These are phyloP conservation scores for Galerucella pusilla DNA, from an alignment of 2,888 invertebrate species.

Conservation along the genomic window DNA sequence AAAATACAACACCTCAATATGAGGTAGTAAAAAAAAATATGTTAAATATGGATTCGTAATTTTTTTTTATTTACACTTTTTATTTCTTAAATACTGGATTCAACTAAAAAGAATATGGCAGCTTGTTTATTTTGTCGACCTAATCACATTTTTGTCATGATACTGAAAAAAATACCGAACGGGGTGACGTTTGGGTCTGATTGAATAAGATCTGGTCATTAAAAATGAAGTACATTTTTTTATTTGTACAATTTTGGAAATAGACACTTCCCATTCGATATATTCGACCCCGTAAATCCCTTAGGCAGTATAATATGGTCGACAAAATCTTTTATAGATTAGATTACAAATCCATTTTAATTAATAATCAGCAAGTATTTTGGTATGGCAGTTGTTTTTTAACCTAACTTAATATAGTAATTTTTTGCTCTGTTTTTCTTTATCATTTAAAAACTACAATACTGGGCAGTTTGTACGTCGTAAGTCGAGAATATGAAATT, in stretches of 20 bases:
- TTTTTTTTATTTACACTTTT: slow-evolving; percentile 5
- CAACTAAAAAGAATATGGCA: slow-evolving; percentile 26
- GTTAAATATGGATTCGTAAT: slow-evolving; percentile 32
- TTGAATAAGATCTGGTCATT: too few species aligned
- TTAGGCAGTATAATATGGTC: slow-evolving; percentile 17
- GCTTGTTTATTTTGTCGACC: slow-evolving; percentile 31
- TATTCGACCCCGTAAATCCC: not conserved
- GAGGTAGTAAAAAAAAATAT: slow-evolving; percentile 39
- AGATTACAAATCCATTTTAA: slow-evolving; percentile 31
- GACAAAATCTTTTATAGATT: slow-evolving; percentile 22
- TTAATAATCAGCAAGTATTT: slow-evolving; percentile 34
- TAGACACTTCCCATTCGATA: slow-evolving; percentile 9
- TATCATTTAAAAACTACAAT: slow-evolving; percentile 42
- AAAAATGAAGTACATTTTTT: too few species aligned
- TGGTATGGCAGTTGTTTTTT: slow-evolving; percentile 46
- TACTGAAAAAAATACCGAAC: slow-evolving; percentile 1
- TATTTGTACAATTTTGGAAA: too few species aligned
- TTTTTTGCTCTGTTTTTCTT: slow-evolving; percentile 25
- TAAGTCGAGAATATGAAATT: slow-evolving; percentile 2
- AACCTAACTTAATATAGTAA: slow-evolving; percentile 36
- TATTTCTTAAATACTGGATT: slow-evolving; percentile 1
- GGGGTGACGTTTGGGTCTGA: too few species aligned
- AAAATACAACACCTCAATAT: slow-evolving; percentile 49
- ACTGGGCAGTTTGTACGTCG: slow-evolving; percentile 43
- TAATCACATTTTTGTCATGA: slow-evolving; percentile 40